Evolutionary conservation across 2,888 invertebrate genomes (phyloP), one percentile per base, ranked within the genome.

Genomic region (Phyto melanocephala): DNA sequence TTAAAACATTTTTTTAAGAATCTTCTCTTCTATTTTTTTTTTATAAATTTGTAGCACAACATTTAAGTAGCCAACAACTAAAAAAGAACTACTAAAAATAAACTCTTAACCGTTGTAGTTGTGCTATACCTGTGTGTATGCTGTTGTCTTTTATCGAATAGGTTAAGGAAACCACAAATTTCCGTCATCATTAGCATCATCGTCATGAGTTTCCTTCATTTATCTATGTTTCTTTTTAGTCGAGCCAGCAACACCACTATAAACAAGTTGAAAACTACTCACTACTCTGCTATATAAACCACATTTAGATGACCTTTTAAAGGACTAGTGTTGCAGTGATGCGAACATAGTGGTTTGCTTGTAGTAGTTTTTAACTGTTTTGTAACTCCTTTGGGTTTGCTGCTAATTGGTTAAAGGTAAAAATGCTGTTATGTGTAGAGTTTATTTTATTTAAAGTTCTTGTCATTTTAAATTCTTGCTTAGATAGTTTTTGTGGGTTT

Each of bases 151-250:
- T 54, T 65, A 35, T 75, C 24, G 37, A 37, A n/a, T 37, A 54
- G 22, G 65, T 58, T 60, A 67, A 67, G 79, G 79, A 72, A 79
- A 79, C 72, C 79, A 60, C 79, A 79, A 79, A 79, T 79, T 79
- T 79, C 79, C 79, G 65, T 67, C 79, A 52, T 52, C 65, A 65
- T 72, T 50, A 65, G 58, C 72, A 50, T 67, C 52, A 37, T 50
- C 63, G 20, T 50, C 56, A 72, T 50, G 72, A 72, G 28, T 79
- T 65, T 65, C 47, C 65, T 42, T 63, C 71, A 63, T 71, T 71
- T 65, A 78, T 71, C 67, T 75, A 13, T 50, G 47, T 35, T 47
- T 58, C 37, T 47, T 8, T 47, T 47, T 47, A 11, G 2, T 37
- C 2, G 8, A 37, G 8, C 2, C 3, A 37, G 6, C 28, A 28